phyloP scores from a whole-genome alignment of 2,797 vertebrate genomes.

The Triplophysa yarkandensis region DNA sequence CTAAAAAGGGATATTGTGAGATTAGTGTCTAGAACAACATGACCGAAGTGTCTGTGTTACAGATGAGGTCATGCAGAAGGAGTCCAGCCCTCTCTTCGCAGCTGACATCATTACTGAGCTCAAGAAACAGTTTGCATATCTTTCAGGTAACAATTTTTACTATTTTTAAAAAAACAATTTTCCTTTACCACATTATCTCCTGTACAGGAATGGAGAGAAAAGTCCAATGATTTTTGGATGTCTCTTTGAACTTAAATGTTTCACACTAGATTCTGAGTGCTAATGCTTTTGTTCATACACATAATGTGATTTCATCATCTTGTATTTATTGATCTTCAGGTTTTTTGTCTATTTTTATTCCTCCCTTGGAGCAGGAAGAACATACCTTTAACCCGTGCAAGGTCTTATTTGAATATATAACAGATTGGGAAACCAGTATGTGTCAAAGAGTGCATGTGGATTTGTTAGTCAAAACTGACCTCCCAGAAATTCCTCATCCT shows the following conservation, averaged over 20 bases:
- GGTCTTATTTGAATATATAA: background rate
- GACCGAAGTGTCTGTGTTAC: constrained; percentile 19
- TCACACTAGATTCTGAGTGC: background rate
- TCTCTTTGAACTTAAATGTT: background rate
- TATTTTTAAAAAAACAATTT: background rate
- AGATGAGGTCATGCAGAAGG: constrained; percentile 92
- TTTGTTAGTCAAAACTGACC: constrained; percentile 37
- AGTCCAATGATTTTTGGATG: background rate
- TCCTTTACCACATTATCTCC: background rate
- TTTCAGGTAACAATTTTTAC: constrained; percentile 42
- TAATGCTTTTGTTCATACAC: background rate
- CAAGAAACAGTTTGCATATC: constrained; percentile 87
- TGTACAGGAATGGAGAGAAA: background rate
- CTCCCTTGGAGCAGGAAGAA: background rate
- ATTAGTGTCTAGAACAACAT: background rate
- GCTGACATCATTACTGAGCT: constrained; percentile 88
- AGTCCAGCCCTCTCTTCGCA: constrained; percentile 79
- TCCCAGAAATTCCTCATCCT: constrained; percentile 12
- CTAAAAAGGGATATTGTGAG: background rate
- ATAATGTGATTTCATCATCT: background rate
- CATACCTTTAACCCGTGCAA: background rate
- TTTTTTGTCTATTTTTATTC: background rate
- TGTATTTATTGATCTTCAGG: background rate
- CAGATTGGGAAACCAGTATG: background rate
- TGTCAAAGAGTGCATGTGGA: background rate